Evolutionary conservation across 2,797 vertebrate species (phyloP), one percentile per base, ranked within the genome.

Genomic region (Benthosema pterotum): DNA sequence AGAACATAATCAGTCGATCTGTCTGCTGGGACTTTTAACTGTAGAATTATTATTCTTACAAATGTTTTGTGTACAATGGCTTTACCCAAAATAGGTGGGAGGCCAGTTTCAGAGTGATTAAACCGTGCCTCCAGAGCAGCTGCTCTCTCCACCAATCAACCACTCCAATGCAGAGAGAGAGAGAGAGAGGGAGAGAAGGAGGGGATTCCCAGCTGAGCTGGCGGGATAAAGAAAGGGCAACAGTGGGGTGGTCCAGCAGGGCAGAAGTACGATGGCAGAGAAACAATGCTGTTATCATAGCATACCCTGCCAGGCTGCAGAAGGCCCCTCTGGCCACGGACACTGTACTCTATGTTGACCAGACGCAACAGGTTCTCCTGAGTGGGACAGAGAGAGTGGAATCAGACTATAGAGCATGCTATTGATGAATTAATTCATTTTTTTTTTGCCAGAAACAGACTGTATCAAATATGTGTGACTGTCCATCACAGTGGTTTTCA

Each of bases 321-420:
- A 77, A 98, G 92, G 63, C 93, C 83, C 0, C 85, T 94, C 86
- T 95, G 94, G 72, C 97, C 96, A 42, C 81, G 91, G 52, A 99
- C 94, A 3, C 94, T 98, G 91, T 98, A 93, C 72, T 96, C 95
- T 12, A 99, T 96, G 83, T 96, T 95, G 72, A 98, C 94, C 87
- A 99, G 89, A 84, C 94, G 97, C 90, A 97, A 88, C 71, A 99
- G 78, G 83, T 97, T 97, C 87, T 95, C 95, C 97, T 99, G 73
- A 72, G 60, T 53, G 48, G n/a, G 61, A 68, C 25, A 69, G 42
- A 66, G 59, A 63, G 9, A 66, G 42, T 42, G 19, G 19, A 42
- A 56, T 48, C 2, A 48, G 5, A 60, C n/a, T 11, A 54, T 8
- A 48, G 7, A 56, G 19, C 19, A 22, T 4, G n/a, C n/a, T n/a